Evolutionary conservation across 2,888 invertebrate species (phyloP), one percentile per base, ranked within the genome.

Genomic region (Phoenoteleia sp.): DNA sequence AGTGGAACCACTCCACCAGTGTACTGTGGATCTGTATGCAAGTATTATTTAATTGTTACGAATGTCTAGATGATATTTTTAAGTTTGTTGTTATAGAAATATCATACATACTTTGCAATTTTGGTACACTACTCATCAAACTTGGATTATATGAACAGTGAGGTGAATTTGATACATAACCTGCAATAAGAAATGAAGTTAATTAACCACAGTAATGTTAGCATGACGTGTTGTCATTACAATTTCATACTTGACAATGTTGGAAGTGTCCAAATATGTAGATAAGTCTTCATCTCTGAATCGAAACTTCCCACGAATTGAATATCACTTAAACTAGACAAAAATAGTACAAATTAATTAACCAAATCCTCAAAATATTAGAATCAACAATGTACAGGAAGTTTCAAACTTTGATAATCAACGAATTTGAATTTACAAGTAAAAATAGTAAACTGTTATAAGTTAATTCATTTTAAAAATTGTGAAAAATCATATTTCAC

Each of bases 261-360:
- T 6, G 21, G 25, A 52, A 52, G 52, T 21, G 52, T 52, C 52
- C 52, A 52, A 23, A 52, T 23, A 52, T 52, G 52, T 3, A 52
- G 52, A n/a, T 52, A 52, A 23, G 25, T 13, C 25, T 52, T 52
- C 52, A 52, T 52, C 13, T 52, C 23, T 23, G 21, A 1, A 52
- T 52, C 23, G 23, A 52, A 52, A 52, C 52, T 23, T 52, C 52
- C 52, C 52, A 23, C 52, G 13, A 52, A 52, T 52, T 52, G 52
- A 52, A 23, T 25, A 52, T 52, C 52, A 52, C 13, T 52, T 52
- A 52, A 23, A 52, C 52, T 52, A 52, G 52, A 52, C 3, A 11
- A 52, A 52, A 52, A 52, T 23, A 23, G 25, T 52, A 52, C 4
- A 52, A 52, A 7, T 52, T 52, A 52, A 52, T 52, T 11, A 52